Evolutionary conservation across 2,888 invertebrate species (phyloP).

Genomic region (Drosophila paramelanica): DNA sequence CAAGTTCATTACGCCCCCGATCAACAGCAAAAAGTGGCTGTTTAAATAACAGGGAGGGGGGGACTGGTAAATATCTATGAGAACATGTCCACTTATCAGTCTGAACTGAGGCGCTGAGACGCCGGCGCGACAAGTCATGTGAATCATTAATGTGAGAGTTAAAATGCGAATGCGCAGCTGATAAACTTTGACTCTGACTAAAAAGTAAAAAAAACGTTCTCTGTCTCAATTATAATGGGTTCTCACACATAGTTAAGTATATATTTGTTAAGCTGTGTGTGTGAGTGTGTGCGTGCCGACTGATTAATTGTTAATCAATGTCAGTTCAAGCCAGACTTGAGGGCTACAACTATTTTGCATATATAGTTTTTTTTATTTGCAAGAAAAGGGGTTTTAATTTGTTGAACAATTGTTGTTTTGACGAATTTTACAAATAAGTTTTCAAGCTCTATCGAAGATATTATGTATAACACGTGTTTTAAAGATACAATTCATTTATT

Average conservation of each 20-base stretch:
- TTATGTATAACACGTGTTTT: no score
- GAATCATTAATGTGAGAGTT: slow-evolving; percentile 27
- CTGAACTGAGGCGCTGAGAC: slow-evolving; percentile 33
- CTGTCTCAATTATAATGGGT: slow-evolving; percentile 1
- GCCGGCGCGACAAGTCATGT: slow-evolving; percentile 9
- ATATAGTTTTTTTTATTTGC: no score
- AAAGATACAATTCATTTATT: no score
- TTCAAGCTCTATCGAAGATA: no score
- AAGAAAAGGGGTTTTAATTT: no score
- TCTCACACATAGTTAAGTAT: not conserved
- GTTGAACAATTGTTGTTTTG: no score
- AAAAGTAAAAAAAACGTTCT: not conserved
- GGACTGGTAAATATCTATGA: slow-evolving; percentile 1
- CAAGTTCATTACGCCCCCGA: slow-evolving; percentile 44
- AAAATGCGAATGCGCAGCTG: slow-evolving; percentile 2
- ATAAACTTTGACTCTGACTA: slow-evolving; percentile 25
- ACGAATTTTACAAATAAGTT: no score
- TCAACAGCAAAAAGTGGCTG: slow-evolving; percentile 1
- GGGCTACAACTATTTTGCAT: not conserved
- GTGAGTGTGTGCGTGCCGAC: not conserved
- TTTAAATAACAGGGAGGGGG: not conserved
- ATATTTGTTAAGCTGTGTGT: not conserved
- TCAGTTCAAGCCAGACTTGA: not conserved
- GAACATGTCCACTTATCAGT: slow-evolving; percentile 35
- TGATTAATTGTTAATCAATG: not conserved